Evolutionary conservation across 2,113 vertebrate genomes (phyloP).

Genomic region (Ceyx melanurus): DNA sequence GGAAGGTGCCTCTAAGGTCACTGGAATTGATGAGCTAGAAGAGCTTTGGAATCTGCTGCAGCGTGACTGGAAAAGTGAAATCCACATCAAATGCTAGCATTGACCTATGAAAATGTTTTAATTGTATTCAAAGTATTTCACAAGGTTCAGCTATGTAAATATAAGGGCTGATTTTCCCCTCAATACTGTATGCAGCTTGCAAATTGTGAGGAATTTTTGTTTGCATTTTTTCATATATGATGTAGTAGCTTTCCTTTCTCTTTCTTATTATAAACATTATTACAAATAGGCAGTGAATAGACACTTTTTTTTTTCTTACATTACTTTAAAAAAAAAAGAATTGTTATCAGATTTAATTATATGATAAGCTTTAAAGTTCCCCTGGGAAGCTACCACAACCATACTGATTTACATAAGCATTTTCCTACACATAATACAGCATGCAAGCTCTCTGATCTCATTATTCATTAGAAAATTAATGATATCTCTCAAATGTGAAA

Average conservation of each 20-base stretch:
- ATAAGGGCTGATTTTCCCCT: neutral
- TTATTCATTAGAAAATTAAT: constrained; percentile 76
- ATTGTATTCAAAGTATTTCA: neutral
- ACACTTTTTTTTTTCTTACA: neutral
- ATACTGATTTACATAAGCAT: constrained; percentile 72
- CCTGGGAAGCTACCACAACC: constrained; percentile 65
- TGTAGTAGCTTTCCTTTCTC: constrained; percentile 20
- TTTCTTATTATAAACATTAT: constrained; percentile 59
- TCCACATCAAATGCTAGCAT: neutral
- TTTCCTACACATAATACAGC: constrained; percentile 71
- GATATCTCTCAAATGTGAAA: constrained; percentile 70
- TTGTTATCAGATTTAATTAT: constrained; percentile 71
- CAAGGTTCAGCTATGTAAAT: constrained; percentile 39
- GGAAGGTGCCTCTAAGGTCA: neutral
- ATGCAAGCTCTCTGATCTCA: constrained; percentile 71
- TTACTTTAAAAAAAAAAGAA: constrained; percentile 54
- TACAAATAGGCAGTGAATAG: constrained; percentile 43
- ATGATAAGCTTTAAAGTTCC: constrained; percentile 72
- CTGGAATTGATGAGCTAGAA: neutral
- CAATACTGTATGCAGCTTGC: neutral
- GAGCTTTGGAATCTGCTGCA: neutral
- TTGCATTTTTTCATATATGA: constrained; percentile 49
- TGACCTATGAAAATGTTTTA: neutral
- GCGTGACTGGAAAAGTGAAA: neutral
- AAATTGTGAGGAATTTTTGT: constrained; percentile 17